Evolutionary conservation across 2,113 vertebrate genomes (phyloP), one percentile per base, ranked within the genome.

Genomic region (Carassius carassius): DNA sequence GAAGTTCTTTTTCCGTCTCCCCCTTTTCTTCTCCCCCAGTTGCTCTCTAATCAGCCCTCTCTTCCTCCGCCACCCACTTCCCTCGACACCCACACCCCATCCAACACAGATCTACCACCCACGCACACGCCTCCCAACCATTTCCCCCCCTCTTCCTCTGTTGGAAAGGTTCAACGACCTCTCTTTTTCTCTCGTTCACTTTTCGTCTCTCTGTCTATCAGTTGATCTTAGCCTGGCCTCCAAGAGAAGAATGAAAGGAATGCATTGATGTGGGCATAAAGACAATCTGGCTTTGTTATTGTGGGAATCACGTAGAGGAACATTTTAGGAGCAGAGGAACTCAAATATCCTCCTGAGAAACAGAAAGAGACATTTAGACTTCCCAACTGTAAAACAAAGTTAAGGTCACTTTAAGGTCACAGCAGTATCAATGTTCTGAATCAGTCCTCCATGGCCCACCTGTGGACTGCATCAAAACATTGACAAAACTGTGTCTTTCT

Each of bases 271-370:
- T 87, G 86, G 84, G 84, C 19, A 56, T 77, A 60, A 65, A 85
- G 81, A 86, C 81, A 87, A 87, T 89, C 84, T 81, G 47, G 78
- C 86, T 82, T 87, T 89, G 86, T 87, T 78, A 83, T 84, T 81
- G 62, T 69, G 78, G 78, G 41, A 80, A 65, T 49, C 41, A 29
- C 44, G 41, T 63, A 65, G 80, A 81, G 65, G 37, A 81, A 73
- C 44, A 41, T 82, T 87, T 78, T 78, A 67, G 72, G 82, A 65
- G 49, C 17, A 63, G 58, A 78, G 29, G 47, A 51, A 8, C 23
- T 54, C 49, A 25, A 25, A 84, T 65, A 75, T 62, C 25, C 49
- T 60, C 9, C 47, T 32, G 25, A 67, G 44, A 74, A 72, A 32
- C 35, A 13, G 49, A 54, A 35, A 19, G 7, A 41, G 21, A 47